These are phyloP conservation scores for Lophius americanus DNA, from an alignment of 2,797 vertebrate genomes.

Conservation along the genomic window DNA sequence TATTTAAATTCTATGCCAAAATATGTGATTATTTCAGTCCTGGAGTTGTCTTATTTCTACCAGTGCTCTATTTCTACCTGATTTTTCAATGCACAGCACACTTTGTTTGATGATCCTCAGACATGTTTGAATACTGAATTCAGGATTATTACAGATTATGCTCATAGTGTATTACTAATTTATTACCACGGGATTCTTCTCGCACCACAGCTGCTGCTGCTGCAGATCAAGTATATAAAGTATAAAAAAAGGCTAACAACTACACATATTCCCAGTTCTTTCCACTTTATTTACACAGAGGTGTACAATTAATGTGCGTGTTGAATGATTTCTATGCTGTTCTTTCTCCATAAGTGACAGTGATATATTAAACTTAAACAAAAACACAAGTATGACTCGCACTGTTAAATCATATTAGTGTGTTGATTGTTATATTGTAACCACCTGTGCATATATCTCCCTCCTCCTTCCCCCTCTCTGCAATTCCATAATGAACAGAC, in stretches of 20 bases:
- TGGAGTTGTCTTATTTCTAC: background rate
- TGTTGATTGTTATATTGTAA: too few species aligned
- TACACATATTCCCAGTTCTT: constrained; percentile 35
- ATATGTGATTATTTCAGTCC: background rate
- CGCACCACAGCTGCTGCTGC: background rate
- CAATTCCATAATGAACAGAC: constrained; percentile 2
- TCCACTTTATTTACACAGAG: constrained; percentile 63
- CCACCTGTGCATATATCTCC: background rate
- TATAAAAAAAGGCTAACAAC: background rate
- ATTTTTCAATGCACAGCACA: background rate
- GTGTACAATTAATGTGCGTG: constrained; percentile 16
- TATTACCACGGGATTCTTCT: background rate
- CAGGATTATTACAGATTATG: too few species aligned
- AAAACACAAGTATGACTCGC: background rate
- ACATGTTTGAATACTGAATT: too few species aligned
- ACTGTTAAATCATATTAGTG: too few species aligned
- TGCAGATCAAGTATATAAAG: background rate
- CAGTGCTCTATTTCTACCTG: background rate
- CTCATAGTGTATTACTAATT: too few species aligned
- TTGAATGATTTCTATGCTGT: constrained; percentile 5
- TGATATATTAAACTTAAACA: constrained; percentile 15
- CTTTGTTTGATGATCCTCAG: too few species aligned
- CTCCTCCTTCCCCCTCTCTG: constrained; percentile 15
- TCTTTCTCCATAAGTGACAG: constrained; percentile 17
- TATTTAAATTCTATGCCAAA: too few species aligned